Evolutionary conservation across 2,888 invertebrate species (phyloP).

Genomic region (Metellina segmentata): DNA sequence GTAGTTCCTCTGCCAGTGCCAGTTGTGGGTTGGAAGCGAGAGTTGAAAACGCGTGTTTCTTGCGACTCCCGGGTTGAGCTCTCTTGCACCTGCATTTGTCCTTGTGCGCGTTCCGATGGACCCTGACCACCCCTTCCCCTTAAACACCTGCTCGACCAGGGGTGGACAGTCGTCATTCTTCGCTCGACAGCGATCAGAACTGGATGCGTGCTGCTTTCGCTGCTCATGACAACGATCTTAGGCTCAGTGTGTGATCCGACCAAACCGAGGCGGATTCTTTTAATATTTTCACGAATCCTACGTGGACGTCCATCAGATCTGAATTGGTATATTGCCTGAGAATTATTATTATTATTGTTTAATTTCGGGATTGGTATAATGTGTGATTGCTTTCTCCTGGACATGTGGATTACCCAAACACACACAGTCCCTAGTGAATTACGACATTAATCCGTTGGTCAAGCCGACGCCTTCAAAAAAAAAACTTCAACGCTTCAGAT

Average conservation of each 20-base stretch:
- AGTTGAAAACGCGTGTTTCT: slow-evolving; percentile 55
- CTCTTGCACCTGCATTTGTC: slow-evolving; percentile 33
- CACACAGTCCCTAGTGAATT: background rate
- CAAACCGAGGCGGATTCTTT: background rate
- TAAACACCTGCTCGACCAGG: background rate
- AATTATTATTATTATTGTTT: background rate
- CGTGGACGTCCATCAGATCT: background rate
- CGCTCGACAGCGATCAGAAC: background rate
- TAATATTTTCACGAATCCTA: background rate
- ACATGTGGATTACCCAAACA: slow-evolving; percentile 45
- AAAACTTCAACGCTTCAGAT: background rate
- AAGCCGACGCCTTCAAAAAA: background rate
- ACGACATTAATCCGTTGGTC: background rate
- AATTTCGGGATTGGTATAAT: background rate
- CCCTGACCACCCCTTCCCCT: slow-evolving; percentile 38
- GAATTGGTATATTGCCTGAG: background rate
- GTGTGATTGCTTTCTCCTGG: background rate
- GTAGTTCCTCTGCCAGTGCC: slow-evolving; percentile 52
- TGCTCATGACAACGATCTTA: background rate
- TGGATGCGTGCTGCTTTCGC: slow-evolving; percentile 13
- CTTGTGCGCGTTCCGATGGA: slow-evolving; percentile 70
- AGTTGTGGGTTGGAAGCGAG: slow-evolving; percentile 52
- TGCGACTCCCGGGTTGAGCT: slow-evolving; percentile 35
- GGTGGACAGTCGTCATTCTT: slow-evolving; percentile 59
- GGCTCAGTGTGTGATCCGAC: background rate